phyloP scores from a whole-genome alignment of 2,797 vertebrate genomes.

The Fistularia tabacaria region DNA sequence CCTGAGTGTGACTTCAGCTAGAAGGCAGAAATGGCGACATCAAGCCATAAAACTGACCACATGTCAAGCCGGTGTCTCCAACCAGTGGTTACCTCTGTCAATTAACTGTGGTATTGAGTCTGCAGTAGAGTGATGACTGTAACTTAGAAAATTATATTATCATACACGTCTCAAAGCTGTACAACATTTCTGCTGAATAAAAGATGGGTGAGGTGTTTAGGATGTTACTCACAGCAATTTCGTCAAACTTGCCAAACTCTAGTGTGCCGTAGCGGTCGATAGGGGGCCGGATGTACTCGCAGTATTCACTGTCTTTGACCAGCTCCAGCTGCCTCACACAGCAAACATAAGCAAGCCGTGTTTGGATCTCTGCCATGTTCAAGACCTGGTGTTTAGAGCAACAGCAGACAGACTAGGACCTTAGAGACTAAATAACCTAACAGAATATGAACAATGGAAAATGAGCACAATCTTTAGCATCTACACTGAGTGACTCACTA shows the following conservation, averaged over 20 bases:
- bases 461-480: too few relatives aligned
- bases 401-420: not conserved
- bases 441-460: not conserved
- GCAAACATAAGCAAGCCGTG: conserved; percentile 91
- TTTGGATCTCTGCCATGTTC: conserved; percentile 97
- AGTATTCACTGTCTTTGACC: conserved; percentile 88
- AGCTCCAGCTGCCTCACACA: conserved; percentile 90
- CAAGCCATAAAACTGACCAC: too few relatives aligned
- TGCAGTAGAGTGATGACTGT: too few relatives aligned
- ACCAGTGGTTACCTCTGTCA: too few relatives aligned
- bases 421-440: not conserved
- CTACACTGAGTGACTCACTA: too few relatives aligned
- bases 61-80: too few relatives aligned
- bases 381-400: conserved; percentile 75
- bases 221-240: conserved; percentile 84
- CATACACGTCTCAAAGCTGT: too few relatives aligned
- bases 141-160: too few relatives aligned
- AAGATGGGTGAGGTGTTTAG: not conserved
- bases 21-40: too few relatives aligned
- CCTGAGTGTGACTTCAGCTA: too few relatives aligned
- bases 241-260: conserved; percentile 90
- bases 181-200: not conserved
- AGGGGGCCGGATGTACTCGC: conserved; percentile 90
- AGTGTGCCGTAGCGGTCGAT: conserved; percentile 89
- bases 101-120: too few relatives aligned